phyloP scores from a whole-genome alignment of 2,797 vertebrate genomes.

The Tauraco hartlaubi region DNA sequence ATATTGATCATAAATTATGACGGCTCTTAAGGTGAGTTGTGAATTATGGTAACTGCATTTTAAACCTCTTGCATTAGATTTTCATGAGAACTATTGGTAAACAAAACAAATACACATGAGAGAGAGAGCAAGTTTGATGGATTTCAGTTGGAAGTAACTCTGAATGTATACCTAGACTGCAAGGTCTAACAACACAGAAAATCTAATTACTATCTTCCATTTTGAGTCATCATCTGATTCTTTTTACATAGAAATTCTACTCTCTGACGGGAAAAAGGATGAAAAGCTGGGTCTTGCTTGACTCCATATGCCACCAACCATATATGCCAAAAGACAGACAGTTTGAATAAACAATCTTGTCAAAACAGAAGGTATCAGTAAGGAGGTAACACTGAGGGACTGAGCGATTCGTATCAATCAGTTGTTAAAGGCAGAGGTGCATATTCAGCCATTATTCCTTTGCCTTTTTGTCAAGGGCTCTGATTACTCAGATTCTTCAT shows the following conservation, averaged over 20 bases:
- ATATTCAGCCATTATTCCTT: neutral
- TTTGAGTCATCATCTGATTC: neutral
- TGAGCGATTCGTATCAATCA: neutral
- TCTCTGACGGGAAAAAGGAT: neutral
- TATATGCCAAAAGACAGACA: neutral
- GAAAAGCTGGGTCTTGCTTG: neutral
- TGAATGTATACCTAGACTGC: neutral
- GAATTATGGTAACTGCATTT: neutral
- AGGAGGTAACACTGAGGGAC: neutral
- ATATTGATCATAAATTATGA: neutral
- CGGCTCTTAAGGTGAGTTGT: neutral
- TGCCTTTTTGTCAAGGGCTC: neutral
- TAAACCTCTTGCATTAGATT: neutral
- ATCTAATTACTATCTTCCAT: neutral
- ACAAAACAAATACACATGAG: neutral
- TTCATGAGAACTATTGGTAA: neutral
- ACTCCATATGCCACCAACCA: neutral
- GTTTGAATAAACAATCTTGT: neutral
- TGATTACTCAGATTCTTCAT: neutral
- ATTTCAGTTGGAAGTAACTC: neutral
- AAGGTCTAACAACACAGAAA: neutral
- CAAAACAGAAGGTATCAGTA: neutral
- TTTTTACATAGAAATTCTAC: neutral
- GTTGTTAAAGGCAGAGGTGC: neutral
- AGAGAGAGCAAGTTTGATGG: neutral